These are phyloP conservation scores for Toxotes lorentzi DNA, from an alignment of 2,797 vertebrate species.

Conservation along the genomic window DNA sequence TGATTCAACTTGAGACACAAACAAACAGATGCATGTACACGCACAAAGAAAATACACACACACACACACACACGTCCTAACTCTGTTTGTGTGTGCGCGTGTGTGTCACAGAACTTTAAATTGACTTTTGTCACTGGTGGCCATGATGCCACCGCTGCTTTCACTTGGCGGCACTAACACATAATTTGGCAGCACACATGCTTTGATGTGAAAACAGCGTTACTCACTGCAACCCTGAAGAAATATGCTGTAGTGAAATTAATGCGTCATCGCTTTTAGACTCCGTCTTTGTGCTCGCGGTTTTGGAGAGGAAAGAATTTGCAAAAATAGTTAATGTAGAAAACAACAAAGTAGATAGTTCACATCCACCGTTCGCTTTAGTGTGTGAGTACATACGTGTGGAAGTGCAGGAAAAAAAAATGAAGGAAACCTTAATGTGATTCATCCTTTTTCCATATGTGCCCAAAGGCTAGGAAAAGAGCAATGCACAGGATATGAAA, in stretches of 20 bases:
- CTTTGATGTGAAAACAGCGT: constrained; percentile 64
- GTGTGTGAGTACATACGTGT: not conserved
- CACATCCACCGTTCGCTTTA: constrained; percentile 18
- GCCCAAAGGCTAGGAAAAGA: constrained; percentile 23
- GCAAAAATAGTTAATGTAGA: constrained; percentile 30
- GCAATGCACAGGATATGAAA: constrained; percentile 27
- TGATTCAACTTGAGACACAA: constrained; percentile 56
- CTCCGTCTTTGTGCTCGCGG: constrained; percentile 30
- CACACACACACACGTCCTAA: not conserved
- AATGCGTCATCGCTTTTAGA: constrained; percentile 51
- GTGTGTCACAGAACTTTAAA: constrained; percentile 66
- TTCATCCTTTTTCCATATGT: constrained; percentile 14
- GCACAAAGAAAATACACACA: not conserved
- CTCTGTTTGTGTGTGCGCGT: too few relatives aligned
- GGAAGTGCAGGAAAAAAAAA: too few relatives aligned
- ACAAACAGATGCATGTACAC: constrained; percentile 43
- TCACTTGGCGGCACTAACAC: constrained; percentile 59
- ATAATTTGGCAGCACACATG: constrained; percentile 61
- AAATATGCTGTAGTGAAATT: constrained; percentile 54
- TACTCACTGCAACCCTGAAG: constrained; percentile 59
- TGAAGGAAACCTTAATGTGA: constrained; percentile 6
- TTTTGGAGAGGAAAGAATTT: constrained; percentile 54
- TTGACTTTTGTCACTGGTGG: constrained; percentile 75
- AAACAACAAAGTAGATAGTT: constrained; percentile 25
- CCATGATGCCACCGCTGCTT: constrained; percentile 56